Evolutionary conservation across 2,888 invertebrate genomes (phyloP).

Genomic region (Lepidochrysops patricia): DNA sequence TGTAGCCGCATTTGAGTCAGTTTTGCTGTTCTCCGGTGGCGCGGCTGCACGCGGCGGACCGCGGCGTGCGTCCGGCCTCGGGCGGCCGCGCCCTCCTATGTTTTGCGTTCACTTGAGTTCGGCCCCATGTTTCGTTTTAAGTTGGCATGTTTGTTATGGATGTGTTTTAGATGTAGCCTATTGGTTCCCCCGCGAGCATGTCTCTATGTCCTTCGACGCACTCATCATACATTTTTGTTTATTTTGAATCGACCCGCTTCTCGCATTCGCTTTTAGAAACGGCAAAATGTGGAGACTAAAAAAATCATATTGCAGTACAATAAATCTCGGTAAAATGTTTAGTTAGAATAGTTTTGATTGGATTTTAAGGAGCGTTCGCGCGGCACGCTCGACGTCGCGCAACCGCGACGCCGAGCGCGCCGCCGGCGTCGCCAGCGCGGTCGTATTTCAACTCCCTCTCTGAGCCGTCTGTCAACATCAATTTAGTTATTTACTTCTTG

Average conservation of each 20-base stretch:
- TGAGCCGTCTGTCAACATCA: neutral
- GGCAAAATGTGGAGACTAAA: slow-evolving; percentile 52
- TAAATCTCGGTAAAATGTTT: slow-evolving; percentile 38
- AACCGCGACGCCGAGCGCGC: slow-evolving; percentile 18
- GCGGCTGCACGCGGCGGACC: neutral
- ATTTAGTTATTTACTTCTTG: neutral
- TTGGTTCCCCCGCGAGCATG: slow-evolving; percentile 48
- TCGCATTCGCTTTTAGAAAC: slow-evolving; percentile 52
- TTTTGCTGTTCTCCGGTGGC: slow-evolving; percentile 13
- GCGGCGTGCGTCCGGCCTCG: no score
- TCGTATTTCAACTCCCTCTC: neutral
- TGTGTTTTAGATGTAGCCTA: slow-evolving; percentile 24
- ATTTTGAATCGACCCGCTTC: slow-evolving; percentile 38
- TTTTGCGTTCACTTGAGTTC: slow-evolving; percentile 11
- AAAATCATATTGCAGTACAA: slow-evolving; percentile 28
- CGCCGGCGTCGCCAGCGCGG: neutral
- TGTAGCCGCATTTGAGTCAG: slow-evolving; percentile 9
- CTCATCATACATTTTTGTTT: slow-evolving; percentile 53
- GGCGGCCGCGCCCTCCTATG: neutral
- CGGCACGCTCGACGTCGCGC: slow-evolving; percentile 28
- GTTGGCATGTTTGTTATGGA: slow-evolving; percentile 24
- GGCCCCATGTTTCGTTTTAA: slow-evolving; percentile 25
- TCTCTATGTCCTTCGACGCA: slow-evolving; percentile 66
- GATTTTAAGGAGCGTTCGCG: slow-evolving; percentile 60
- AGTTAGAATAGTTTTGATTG: slow-evolving; percentile 36